A percentile compares a stretch with the other conserved stretches of the same genome.
These are phyloP conservation scores for Chrysopilus asiliformis DNA, from an alignment of 2,888 invertebrate genomes.

Conservation along the genomic window DNA sequence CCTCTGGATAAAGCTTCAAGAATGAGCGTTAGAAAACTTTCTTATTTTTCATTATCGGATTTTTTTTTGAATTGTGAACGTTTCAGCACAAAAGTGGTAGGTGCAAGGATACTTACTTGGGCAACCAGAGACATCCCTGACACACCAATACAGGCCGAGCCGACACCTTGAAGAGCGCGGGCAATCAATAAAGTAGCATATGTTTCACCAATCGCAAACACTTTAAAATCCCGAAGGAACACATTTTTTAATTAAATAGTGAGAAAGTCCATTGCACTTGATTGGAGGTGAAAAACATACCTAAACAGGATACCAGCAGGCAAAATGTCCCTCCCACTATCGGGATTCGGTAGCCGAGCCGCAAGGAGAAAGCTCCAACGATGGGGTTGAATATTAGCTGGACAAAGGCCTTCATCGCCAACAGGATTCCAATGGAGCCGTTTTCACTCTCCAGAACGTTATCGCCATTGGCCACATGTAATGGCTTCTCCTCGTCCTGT, in stretches of 20 bases:
- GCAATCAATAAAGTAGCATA: constrained; percentile 57
- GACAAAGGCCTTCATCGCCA: constrained; percentile 67
- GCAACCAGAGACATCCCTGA: constrained; percentile 73
- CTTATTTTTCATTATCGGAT: no score
- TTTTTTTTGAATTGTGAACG: not conserved
- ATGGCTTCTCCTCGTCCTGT: constrained; percentile 2
- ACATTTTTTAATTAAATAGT: constrained; percentile 3
- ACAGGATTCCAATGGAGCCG: constrained; percentile 50
- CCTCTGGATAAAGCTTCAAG: constrained; percentile 31
- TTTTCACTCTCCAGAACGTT: constrained; percentile 43
- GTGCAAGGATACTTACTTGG: constrained; percentile 23
- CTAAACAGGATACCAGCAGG: constrained; percentile 50
- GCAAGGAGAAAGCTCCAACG: constrained; percentile 52
- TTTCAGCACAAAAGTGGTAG: no score
- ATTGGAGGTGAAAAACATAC: no score
- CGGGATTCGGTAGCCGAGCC: constrained; percentile 52
- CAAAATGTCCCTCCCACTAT: constrained; percentile 54
- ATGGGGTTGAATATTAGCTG: constrained; percentile 65
- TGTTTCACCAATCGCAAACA: constrained; percentile 60
- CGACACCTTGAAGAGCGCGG: constrained; percentile 63
- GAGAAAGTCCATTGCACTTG: constrained; percentile 1
- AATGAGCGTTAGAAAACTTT: no score
- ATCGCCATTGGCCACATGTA: constrained; percentile 8
- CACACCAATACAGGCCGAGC: constrained; percentile 65
- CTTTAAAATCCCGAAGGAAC: constrained; percentile 35